Base-by-base conservation (phyloP, 2,113 vertebrate genomes). In the Paramormyrops kingsleyae region DNA sequence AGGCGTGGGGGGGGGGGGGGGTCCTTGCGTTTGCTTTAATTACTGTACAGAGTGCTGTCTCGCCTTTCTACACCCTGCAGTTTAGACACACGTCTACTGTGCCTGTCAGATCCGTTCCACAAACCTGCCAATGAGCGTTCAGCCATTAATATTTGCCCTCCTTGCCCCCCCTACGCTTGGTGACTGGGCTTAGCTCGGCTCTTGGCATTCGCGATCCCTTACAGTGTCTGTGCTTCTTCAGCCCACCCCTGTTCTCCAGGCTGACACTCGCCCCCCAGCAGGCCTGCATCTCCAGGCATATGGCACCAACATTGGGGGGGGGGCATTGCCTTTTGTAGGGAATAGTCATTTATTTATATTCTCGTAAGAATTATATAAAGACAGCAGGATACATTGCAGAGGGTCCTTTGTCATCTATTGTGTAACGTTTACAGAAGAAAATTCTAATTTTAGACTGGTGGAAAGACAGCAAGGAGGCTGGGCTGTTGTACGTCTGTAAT, bases 71-170 rank as follows among this genome's bases (percentile, higher is more conserved):
- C 24, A 5, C 44, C 44, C 8, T 42, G 21, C n/a, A 24, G 47
- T 31, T 50, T 47, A 4, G 44, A 50, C 83, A 27, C 24, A 5
- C 4, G 13, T 27, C 44, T 24, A 86, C 44, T 24, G 44, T 5
- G 46, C 44, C 44, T 50, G 83, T 86, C 83, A 47, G 10, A 86
- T n/a, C 83, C 4, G 2, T 85, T 85, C 83, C 46, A 49, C 83
- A 92, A 93, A 95, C 95, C 93, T 92, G 91, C 70, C 91, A 93
- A 91, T 92, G 91, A 94, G 92, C 92, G 90, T 56, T 87, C 50
- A 53, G 52, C 27, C 27, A 39, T 35, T 89, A 5, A 35, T 21
- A 4, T 21, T 77, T 88, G 13, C 46, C 9, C 21, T 5, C 44
- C 46, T 46, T 46, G 44, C 44, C 62, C 70, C 31, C 49, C 49